Evolutionary conservation across 2,888 invertebrate genomes (phyloP).

Genomic region (Coleophora flavipennella): DNA sequence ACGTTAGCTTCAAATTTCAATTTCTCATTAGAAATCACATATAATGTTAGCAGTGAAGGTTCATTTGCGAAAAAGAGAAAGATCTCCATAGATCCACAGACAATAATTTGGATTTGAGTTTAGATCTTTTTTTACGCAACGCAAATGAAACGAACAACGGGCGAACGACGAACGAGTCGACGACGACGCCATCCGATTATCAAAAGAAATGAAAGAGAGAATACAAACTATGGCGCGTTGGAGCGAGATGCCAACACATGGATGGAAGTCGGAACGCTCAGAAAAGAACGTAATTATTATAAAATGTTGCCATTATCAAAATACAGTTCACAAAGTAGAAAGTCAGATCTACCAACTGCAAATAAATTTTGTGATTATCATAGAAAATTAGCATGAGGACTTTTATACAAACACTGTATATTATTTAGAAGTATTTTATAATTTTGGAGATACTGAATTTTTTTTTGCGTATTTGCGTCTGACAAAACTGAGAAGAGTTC

Average conservation of each 20-base stretch:
- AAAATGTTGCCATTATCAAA: background rate
- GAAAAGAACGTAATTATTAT: background rate
- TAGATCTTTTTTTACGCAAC: slow-evolving; percentile 8
- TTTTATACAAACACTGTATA: too few species aligned
- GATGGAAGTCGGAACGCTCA: slow-evolving; percentile 3
- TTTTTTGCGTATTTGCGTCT: too few species aligned
- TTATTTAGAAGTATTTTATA: too few species aligned
- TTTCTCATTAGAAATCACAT: slow-evolving; percentile 31
- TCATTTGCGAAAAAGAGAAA: slow-evolving; percentile 50
- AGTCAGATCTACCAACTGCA: too few species aligned
- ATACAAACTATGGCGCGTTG: background rate
- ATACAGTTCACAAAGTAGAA: too few species aligned
- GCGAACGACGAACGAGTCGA: too few species aligned
- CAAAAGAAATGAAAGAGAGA: background rate
- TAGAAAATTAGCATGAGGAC: too few species aligned
- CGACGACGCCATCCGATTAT: background rate
- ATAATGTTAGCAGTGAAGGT: slow-evolving; percentile 30
- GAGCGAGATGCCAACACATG: slow-evolving; percentile 2
- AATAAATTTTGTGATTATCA: too few species aligned
- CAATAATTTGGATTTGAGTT: slow-evolving; percentile 10
- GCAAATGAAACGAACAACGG: background rate
- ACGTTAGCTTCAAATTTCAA: slow-evolving; percentile 20
- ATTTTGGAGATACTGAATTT: too few species aligned
- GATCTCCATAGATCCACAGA: slow-evolving; percentile 32
- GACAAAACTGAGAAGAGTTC: too few species aligned